Evolutionary conservation across 1,140 invertebrate species (phyloP), one percentile per base, ranked within the genome.

Genomic region (Euura saliciscinereae): DNA sequence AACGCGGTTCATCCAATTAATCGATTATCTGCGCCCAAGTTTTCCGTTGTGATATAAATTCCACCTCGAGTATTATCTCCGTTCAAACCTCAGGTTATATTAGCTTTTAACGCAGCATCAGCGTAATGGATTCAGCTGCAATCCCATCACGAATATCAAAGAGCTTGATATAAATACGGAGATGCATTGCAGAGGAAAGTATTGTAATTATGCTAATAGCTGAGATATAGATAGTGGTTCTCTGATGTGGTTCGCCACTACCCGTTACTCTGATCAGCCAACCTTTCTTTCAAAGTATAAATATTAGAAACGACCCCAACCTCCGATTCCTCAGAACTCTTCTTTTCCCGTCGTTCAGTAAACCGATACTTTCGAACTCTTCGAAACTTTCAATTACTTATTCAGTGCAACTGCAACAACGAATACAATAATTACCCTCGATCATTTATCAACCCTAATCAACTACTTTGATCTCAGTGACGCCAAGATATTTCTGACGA

Each of bases 191-290:
- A 80, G 82, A 82, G 77, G 78, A 80, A 86, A 84, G 85, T 86
- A 86, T 86, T 86, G 85, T 87, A 87, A 87, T 87, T 87, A 87
- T 86, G 84, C 86, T 87, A 87, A 87, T 85, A 86, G 86, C 86
- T n/a, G 51, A 59, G 51, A 59, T n/a, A n/a, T 59, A 59, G 51
- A 59, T 59, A 79, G 76, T 66, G 78, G 76, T n/a, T 79, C 84
- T 86, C 77, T 84, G 85, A 86, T 86, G 85, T 85, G 85, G 85
- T 86, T 78, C 81, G 82, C 78, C 51, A 59, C 51, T 78, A 78
- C 79, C 77, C 78, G 78, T 79, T 79, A 76, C 80, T 79, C 83
- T 84, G 85, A 86, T 87, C 86, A 86, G 84, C 84, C 84, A 85
- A 85, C 84, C 85, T 85, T 83, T 78, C 79, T 77, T 78, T 78